Conservation (phyloP, 2,797 vertebrate genomes). For the Rallus crepitans region DNA sequence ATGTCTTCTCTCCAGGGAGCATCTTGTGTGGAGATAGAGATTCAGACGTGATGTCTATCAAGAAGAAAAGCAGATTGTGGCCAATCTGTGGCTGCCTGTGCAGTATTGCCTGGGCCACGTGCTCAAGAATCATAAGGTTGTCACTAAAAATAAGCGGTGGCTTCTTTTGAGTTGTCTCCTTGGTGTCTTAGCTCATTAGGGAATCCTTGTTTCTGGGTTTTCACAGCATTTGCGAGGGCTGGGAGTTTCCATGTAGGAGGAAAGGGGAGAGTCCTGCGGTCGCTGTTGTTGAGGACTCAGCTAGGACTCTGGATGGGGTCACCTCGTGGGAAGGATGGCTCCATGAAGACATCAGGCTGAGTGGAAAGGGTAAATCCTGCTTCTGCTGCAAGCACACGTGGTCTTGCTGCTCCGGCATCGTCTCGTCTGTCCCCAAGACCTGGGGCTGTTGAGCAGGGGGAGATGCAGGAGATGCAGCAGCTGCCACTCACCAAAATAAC, state of each 20-base stretch:
- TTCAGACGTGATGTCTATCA: constrained; percentile 65
- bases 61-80: constrained; percentile 59
- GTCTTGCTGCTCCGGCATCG: background rate
- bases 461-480: background rate
- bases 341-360: fast-evolving
- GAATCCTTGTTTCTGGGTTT: background rate
- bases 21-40: constrained; percentile 50
- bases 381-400: fast-evolving
- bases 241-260: constrained; percentile 23
- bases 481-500: constrained; percentile 36
- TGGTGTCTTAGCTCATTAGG: background rate
- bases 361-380: background rate
- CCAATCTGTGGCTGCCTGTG: constrained; percentile 50
- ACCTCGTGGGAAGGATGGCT: fast-evolving
- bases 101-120: constrained; percentile 25
- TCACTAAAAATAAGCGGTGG: constrained; percentile 58
- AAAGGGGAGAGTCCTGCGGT: background rate
- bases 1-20: constrained; percentile 59
- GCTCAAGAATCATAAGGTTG: constrained; percentile 45
- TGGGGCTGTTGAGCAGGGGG: background rate
- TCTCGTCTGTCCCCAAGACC: background rate
- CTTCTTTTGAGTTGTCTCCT: constrained; percentile 17
- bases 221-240: background rate
- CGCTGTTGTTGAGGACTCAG: background rate
- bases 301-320: background rate